Evolutionary conservation across 2,888 invertebrate genomes (phyloP), one percentile per base, ranked within the genome.

Genomic region (Melangyna quadrimaculata): DNA sequence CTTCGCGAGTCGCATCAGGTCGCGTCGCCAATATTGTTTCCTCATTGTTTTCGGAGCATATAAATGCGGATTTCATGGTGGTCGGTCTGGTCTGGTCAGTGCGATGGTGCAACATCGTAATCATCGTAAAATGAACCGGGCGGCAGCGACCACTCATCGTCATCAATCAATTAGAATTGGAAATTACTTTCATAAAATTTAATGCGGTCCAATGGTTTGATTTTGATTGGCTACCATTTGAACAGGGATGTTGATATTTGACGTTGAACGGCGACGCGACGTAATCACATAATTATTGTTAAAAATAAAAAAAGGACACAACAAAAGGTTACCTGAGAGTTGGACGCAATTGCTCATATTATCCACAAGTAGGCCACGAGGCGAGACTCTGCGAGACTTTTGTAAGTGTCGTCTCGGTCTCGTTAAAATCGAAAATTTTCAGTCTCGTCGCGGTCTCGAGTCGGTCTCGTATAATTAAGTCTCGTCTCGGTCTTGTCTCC

Each of bases 161-260:
- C 75, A 75, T 84, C 79, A 84, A 75, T 84, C 79, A 84, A 84
- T 84, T 84, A 75, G 75, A 75, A 61, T 75, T 65, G 79, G 24
- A 67, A 71, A 79, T 65, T 79, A 59, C 71, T 71, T 59, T 71
- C 71, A 72, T 83, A 65, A 78, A 78, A 71, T 74, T 74, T 78
- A 57, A 78, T 74, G 69, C 53, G 73, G 45, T 83, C 69, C 78
- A 83, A 40, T 61, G 40, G 61, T 24, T 40, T 61, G 61, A 61
- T 37, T 61, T 63, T 69, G 82, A 69, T 43, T 72, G 17, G 24
- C 24, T 51, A 51, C 51, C 29, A 45, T 17, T 61, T 43, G 51
- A 35, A 40, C 17, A 57, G n/a, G 17, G 69, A 61, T 40, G 40
- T 5, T 14, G 14, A 61, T 40, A 24, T 5, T 14, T 4, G 19